Evolutionary conservation across 2,888 invertebrate species (phyloP).

Genomic region (Corbicula japonica): DNA sequence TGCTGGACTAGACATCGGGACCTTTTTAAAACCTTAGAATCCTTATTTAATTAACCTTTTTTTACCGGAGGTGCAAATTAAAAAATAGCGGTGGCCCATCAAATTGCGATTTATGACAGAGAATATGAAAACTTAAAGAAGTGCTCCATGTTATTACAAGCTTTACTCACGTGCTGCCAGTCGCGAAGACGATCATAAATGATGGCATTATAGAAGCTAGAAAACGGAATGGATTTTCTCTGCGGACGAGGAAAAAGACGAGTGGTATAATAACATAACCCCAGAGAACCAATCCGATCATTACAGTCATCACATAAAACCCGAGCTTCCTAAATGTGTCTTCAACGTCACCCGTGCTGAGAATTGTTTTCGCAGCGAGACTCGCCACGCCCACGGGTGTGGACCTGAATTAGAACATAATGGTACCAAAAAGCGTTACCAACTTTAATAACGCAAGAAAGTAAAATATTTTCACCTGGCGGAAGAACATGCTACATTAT

Average conservation of each 20-base stretch:
- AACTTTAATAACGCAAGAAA: no score
- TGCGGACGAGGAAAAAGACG: slow-evolving; percentile 57
- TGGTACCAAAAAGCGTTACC: no score
- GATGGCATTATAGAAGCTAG: slow-evolving; percentile 71
- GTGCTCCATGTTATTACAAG: no score
- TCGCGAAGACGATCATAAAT: slow-evolving; percentile 76
- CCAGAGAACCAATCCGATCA: slow-evolving; percentile 64
- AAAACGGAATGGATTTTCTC: slow-evolving; percentile 69
- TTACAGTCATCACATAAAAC: slow-evolving; percentile 69
- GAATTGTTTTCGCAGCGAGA: slow-evolving; percentile 73
- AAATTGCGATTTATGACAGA: no score
- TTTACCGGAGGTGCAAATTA: no score
- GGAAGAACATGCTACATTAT: no score
- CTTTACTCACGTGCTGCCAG: slow-evolving; percentile 77
- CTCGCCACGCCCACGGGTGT: slow-evolving; percentile 78
- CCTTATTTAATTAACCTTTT: no score
- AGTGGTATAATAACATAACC: slow-evolving; percentile 62
- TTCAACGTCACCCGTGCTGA: slow-evolving; percentile 63
- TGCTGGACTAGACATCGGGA: no score
- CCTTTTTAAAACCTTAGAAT: no score
- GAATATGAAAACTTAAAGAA: no score
- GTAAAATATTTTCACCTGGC: no score
- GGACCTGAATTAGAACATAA: slow-evolving; percentile 65
- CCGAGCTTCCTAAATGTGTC: slow-evolving; percentile 71
- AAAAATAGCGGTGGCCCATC: no score